Evolutionary conservation across 2,888 invertebrate species (phyloP).

Genomic region (Entomobrya proxima): DNA sequence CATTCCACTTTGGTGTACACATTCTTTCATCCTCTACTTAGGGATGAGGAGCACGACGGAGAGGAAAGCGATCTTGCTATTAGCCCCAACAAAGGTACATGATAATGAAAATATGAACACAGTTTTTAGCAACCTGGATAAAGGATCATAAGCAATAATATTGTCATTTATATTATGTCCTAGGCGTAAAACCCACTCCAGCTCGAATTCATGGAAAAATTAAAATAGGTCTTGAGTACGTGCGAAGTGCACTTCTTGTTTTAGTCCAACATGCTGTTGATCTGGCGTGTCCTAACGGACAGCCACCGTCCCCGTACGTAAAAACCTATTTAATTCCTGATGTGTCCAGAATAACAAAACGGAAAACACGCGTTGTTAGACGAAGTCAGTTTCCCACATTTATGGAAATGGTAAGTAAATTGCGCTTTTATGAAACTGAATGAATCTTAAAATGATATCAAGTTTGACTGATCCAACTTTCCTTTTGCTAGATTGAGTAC

Average conservation of each 20-base stretch:
- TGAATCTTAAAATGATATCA: neutral
- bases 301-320: slow-evolving; percentile 92
- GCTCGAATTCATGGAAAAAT: slow-evolving; percentile 82
- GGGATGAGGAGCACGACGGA: slow-evolving; percentile 90
- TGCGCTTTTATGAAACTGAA: neutral
- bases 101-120: neutral
- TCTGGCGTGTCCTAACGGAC: slow-evolving; percentile 87
- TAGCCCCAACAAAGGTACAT: slow-evolving; percentile 87
- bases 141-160: too few species aligned
- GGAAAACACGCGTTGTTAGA: slow-evolving; percentile 95
- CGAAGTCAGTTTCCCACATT: slow-evolving; percentile 97
- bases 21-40: slow-evolving; percentile 96
- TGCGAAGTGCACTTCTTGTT: slow-evolving; percentile 85
- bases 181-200: slow-evolving; percentile 67
- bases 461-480: neutral
- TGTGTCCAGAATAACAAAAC: slow-evolving; percentile 92
- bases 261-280: slow-evolving; percentile 95
- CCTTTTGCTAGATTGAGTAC: slow-evolving; percentile 86
- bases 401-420: slow-evolving; percentile 91
- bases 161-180: too few species aligned
- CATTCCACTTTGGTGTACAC: slow-evolving; percentile 98
- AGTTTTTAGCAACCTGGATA: too few species aligned
- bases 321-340: slow-evolving; percentile 96
- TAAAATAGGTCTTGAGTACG: slow-evolving; percentile 87
- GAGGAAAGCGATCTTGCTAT: slow-evolving; percentile 83